Evolutionary conservation across 2,797 vertebrate species (phyloP), one percentile per base, ranked within the genome.

Genomic region (Labroides dimidiatus): DNA sequence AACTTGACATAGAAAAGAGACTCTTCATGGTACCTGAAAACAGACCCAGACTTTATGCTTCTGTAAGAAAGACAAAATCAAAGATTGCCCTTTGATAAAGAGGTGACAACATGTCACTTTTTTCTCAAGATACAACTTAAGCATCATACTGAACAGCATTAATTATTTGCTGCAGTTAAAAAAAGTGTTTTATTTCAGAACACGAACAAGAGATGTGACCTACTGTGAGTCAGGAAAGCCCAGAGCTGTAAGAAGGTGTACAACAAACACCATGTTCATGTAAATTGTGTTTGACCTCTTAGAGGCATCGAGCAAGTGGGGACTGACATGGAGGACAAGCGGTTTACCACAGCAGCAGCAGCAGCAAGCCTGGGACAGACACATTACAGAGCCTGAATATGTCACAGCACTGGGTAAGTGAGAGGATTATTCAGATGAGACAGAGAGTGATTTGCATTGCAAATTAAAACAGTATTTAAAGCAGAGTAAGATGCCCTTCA

Each of bases 401-500:
- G 78, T 74, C 75, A 51, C 62, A 64, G 64, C 44, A 59, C 90
- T 85, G 81, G 80, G 79, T 88, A 91, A 89, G 86, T 49, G 10
- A 56, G 79, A 86, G 86, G 88, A 90, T 91, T 90, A 91, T 92
- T 91, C 87, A 84, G 67, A 85, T 81, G 80, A 86, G 78, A 81
- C 84, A 61, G 58, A 36, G 55, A 68, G 16, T 51, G 63, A 90
- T 93, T 89, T 91, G 92, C 92, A 91, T 86, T 91, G 87, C 89
- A 92, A 90, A 93, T 91, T 49, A 76, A 67, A 77, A 61, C 75
- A 19, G 78, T 79, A 84, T 90, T 92, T 91, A 89, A 89, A 89
- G 75, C 81, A 72, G 85, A 84, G 80, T 69, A 87, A 84, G 85
- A 68, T 90, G 90, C 84, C 90, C 90, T 93, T 93, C 83, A 91